Conservation (phyloP, 2,797 vertebrate species). For the Gobionotothen gibberifrons region DNA sequence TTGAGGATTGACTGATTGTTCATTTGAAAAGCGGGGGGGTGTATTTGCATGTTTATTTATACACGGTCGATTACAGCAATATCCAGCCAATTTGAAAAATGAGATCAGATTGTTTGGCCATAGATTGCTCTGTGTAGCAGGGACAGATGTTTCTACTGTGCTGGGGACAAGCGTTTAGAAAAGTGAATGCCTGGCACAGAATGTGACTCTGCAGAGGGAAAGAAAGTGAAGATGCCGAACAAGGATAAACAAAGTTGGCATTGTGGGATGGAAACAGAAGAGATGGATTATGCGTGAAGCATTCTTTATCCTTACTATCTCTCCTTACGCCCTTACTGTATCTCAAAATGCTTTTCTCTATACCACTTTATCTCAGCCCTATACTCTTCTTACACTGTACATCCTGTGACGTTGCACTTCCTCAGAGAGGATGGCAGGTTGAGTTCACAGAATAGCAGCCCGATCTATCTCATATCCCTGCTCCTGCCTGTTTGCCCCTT, state of each 20-base stretch:
- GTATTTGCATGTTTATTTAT: conserved; percentile 47
- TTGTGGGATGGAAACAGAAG: conserved; percentile 13
- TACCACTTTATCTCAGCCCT: conserved; percentile 1
- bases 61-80: conserved; percentile 27
- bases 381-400: conserved; percentile 6
- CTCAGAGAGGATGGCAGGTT: conserved; percentile 10
- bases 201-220: conserved; percentile 25
- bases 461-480: conserved; percentile 43
- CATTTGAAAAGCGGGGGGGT: conserved; percentile 23
- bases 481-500: conserved; percentile 45
- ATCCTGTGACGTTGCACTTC: conserved; percentile 11
- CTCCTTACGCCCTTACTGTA: conserved; percentile 2
- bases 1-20: conserved; percentile 47
- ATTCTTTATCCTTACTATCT: conserved; percentile 25
- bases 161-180: conserved; percentile 14
- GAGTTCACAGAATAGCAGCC: conserved; percentile 38
- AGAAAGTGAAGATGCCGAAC: conserved; percentile 31
- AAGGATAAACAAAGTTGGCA: conserved; percentile 36
- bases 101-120: conserved; percentile 38
- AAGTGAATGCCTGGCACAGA: conserved; percentile 37
- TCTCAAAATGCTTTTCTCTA: conserved; percentile 5
- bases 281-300: conserved; percentile 6
- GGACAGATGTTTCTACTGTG: conserved; percentile 52
- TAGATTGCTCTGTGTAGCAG: conserved; percentile 16
- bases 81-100: conserved; percentile 46